Conservation (phyloP, 2,888 invertebrate species). For the Acronicta aceris region DNA sequence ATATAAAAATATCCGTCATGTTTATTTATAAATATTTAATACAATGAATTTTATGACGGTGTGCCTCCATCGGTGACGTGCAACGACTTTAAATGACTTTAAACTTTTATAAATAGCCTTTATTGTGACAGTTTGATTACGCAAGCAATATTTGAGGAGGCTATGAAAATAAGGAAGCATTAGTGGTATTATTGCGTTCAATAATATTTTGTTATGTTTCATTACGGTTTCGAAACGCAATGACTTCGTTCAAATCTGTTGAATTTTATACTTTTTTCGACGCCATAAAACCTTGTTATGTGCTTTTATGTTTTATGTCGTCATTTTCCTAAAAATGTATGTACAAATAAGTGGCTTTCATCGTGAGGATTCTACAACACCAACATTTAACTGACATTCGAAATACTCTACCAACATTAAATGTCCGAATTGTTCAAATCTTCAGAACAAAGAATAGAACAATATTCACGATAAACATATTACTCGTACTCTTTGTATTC, state of each 20-base stretch:
- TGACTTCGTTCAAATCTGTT: constrained; percentile 4
- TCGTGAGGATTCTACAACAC: no score
- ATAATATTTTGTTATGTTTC: constrained; percentile 44
- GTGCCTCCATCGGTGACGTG: constrained; percentile 34
- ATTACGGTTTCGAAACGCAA: constrained; percentile 20
- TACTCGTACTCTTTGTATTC: constrained; percentile 37
- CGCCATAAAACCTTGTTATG: constrained; percentile 14
- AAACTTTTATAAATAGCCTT: constrained; percentile 54
- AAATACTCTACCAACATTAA: constrained; percentile 7
- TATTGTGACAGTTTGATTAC: constrained; percentile 51
- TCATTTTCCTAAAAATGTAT: no score
- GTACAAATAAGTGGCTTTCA: no score
- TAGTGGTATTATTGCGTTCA: constrained; percentile 36
- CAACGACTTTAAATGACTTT: constrained; percentile 39
- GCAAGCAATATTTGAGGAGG: constrained; percentile 39
- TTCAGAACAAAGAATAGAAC: constrained; percentile 4
- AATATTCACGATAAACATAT: constrained; percentile 3
- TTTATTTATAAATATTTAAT: constrained; percentile 41
- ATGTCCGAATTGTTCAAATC: constrained; percentile 18
- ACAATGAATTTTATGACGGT: constrained; percentile 41
- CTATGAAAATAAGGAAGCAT: constrained; percentile 54
- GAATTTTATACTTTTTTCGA: constrained; percentile 7
- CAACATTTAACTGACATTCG: no score
- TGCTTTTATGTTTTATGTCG: neutral
- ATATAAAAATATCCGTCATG: constrained; percentile 26